A percentile compares a stretch with the other conserved stretches of the same genome.
phyloP scores from a whole-genome alignment of 2,113 vertebrate species.

The Ophthalmolycus amberensis region DNA sequence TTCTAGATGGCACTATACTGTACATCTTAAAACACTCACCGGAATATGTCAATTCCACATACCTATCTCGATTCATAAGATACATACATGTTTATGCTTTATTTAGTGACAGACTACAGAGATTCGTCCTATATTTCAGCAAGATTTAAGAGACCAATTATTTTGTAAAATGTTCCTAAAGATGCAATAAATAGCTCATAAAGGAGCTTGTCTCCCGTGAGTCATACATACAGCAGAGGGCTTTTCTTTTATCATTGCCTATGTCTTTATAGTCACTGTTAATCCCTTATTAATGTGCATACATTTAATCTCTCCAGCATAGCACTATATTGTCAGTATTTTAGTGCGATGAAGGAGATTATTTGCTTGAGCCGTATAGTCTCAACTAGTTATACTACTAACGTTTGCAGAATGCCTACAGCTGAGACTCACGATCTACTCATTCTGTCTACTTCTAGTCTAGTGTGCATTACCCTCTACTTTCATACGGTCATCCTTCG shows the following conservation, averaged over 20 bases:
- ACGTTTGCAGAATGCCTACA: constrained; percentile 35
- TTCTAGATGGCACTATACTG: constrained; percentile 13
- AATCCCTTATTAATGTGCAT: constrained; percentile 35
- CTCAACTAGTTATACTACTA: constrained; percentile 31
- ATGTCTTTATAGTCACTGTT: constrained; percentile 38
- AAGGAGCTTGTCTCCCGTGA: constrained; percentile 30
- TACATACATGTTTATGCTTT: constrained; percentile 35
- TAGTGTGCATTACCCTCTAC: not conserved
- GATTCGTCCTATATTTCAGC: constrained; percentile 15
- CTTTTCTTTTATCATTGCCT: constrained; percentile 27
- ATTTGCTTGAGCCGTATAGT: constrained; percentile 25
- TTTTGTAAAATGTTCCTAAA: constrained; percentile 41
- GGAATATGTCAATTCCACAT: constrained; percentile 46
- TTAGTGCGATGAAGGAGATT: constrained; percentile 19
- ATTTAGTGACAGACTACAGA: constrained; percentile 19
- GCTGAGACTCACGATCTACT: constrained; percentile 29
- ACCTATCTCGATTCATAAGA: constrained; percentile 41
- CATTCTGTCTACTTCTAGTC: not conserved
- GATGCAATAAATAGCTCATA: constrained; percentile 61
- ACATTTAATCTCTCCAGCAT: constrained; percentile 18
- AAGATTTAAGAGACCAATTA: constrained; percentile 53
- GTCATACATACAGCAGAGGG: constrained; percentile 45
- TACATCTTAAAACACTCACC: constrained; percentile 48
- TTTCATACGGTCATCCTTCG: not conserved
- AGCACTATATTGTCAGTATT: constrained; percentile 26